Percentiles rank a stretch among this genome's conserved stretches.
Evolutionary conservation across 37 sponge, comb jelly and placozoan genomes (phyloP).

Genomic region (Oscarella lobularis): DNA sequence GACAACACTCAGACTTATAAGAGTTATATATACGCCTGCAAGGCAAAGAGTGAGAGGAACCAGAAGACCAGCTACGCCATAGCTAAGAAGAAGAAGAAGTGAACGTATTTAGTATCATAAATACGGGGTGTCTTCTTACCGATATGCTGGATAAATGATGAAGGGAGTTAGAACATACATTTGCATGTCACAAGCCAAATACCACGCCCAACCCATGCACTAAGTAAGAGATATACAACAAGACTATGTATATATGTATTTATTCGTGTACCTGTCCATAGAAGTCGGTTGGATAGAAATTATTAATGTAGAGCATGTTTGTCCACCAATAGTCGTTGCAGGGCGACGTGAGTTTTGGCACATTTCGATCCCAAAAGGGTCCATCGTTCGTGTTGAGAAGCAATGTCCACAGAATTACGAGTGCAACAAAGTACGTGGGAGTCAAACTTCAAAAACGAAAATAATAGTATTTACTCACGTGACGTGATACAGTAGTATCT

Average conservation of each 20-base stretch:
- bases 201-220: conserved; percentile 80
- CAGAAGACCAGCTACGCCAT: too few relatives aligned
- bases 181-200: conserved; percentile 87
- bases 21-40: too few relatives aligned
- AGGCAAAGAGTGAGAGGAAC: too few relatives aligned
- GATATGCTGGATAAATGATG: conserved; percentile 29
- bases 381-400: conserved; percentile 15
- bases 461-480: too few relatives aligned
- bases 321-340: conserved; percentile 86
- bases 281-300: conserved; percentile 53
- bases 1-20: too few relatives aligned
- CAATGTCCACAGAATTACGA: conserved; percentile 45
- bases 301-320: conserved; percentile 80
- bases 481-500: too few relatives aligned
- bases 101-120: too few relatives aligned
- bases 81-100: too few relatives aligned
- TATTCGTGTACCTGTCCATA: conserved; percentile 11
- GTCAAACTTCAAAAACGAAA: conserved; percentile 38
- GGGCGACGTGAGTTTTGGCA: too few relatives aligned
- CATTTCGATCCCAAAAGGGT: conserved; percentile 27
- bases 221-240: conserved; percentile 3
- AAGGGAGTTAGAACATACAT: conserved; percentile 68
- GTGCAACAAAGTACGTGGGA: conserved; percentile 16
- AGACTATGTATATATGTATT: too few relatives aligned
- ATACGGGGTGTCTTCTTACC: not conserved